A percentile compares a stretch with the other conserved stretches of the same genome.
Evolutionary conservation across 2,113 vertebrate genomes (phyloP).

Genomic region (Rhinopithecus roxellana): DNA sequence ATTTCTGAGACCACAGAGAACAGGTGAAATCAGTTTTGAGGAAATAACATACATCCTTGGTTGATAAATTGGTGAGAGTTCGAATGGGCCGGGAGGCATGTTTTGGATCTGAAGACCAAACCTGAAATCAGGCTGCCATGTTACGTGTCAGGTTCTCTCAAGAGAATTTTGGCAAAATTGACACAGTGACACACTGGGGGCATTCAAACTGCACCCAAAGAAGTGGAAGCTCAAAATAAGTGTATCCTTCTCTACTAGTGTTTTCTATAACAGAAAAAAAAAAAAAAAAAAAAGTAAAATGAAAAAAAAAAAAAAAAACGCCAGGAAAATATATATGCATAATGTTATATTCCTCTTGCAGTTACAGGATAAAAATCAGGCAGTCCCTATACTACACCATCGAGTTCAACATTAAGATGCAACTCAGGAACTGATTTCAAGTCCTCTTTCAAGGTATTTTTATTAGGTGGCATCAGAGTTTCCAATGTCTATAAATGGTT

Average conservation of each 20-base stretch:
- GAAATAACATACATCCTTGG: not conserved
- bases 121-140: slow-evolving; percentile 13
- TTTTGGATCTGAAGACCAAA: not conserved
- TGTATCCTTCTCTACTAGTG: not conserved
- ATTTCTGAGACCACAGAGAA: slow-evolving; percentile 35
- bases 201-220: not conserved
- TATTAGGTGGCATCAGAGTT: slow-evolving; percentile 40
- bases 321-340: not conserved
- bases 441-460: slow-evolving; percentile 63
- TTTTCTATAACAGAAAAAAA: not conserved
- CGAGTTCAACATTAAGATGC: slow-evolving; percentile 42
- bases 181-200: not conserved
- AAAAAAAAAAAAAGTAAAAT: not conserved
- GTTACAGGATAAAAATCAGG: not conserved
- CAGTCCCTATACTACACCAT: not conserved
- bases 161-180: slow-evolving; percentile 30
- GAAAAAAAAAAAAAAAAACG: not conserved
- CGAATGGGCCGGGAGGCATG: not conserved
- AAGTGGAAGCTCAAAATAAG: not conserved
- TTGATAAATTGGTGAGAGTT: not conserved
- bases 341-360: not conserved
- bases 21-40: not conserved
- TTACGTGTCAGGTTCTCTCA: not conserved
- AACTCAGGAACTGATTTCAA: slow-evolving; percentile 50
- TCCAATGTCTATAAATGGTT: slow-evolving; percentile 39